A percentile compares a stretch with the other conserved stretches of the same genome.
phyloP scores from a whole-genome alignment of 2,888 invertebrate species.

The Drosophila niveifrons region DNA sequence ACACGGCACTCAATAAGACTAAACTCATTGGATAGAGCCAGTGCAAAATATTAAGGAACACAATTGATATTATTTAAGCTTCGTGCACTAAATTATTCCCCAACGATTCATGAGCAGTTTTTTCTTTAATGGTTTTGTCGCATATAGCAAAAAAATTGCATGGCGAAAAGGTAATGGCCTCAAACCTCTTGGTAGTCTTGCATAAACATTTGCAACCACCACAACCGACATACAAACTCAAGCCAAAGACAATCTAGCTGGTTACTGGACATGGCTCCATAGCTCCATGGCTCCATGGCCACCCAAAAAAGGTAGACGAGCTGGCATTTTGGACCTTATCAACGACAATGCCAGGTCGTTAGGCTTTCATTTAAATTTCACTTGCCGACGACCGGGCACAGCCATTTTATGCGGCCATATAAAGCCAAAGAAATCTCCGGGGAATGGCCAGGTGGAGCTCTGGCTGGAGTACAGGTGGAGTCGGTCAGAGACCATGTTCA shows the following conservation, averaged over 20 bases:
- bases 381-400: conserved; percentile 44
- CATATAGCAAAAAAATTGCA: conserved; percentile 8
- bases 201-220: conserved; percentile 62
- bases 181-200: conserved; percentile 35
- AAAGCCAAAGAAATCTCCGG: conserved; percentile 33
- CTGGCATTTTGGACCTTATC: conserved; percentile 69
- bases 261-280: conserved; percentile 15
- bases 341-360: conserved; percentile 78
- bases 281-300: conserved; percentile 31
- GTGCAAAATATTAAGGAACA: not conserved
- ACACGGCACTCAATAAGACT: not conserved
- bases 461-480: conserved; percentile 40
- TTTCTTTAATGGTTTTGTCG: not conserved
- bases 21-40: not conserved
- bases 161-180: conserved; percentile 12
- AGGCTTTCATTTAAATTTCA: conserved; percentile 77
- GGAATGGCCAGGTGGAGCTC: conserved; percentile 26
- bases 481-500: not conserved
- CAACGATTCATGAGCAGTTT: not conserved
- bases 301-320: conserved; percentile 45
- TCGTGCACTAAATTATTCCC: conserved; percentile 1
- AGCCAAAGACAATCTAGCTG: conserved; percentile 34
- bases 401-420: conserved; percentile 19
- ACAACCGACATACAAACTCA: conserved; percentile 25
- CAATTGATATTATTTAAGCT: not conserved